phyloP scores from a whole-genome alignment of 2,113 vertebrate species.

The Eleginops maclovinus region DNA sequence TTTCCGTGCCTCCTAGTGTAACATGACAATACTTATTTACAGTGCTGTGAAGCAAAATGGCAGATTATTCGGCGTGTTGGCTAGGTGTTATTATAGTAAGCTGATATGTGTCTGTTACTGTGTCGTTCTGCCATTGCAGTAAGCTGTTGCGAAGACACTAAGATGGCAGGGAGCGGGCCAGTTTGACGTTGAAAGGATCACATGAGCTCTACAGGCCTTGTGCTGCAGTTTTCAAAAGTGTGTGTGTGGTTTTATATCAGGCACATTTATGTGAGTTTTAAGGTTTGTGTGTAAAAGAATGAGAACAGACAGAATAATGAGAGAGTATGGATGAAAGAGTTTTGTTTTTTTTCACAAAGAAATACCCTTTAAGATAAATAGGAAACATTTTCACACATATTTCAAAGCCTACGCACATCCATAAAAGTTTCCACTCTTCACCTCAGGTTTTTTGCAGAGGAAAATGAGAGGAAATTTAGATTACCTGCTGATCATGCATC shows the following conservation, averaged over 20 bases:
- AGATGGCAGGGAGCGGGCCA: slow-evolving; percentile 71
- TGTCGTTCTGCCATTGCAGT: slow-evolving; percentile 60
- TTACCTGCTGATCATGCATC: slow-evolving; percentile 32
- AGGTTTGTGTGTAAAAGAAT: slow-evolving; percentile 17
- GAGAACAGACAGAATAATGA: slow-evolving; percentile 29
- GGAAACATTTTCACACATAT: slow-evolving; percentile 1
- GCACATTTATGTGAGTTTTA: neutral
- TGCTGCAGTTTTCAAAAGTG: slow-evolving; percentile 23
- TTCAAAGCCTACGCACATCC: slow-evolving; percentile 19
- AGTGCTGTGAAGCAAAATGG: slow-evolving; percentile 55
- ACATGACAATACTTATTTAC: slow-evolving; percentile 62
- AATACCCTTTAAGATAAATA: neutral
- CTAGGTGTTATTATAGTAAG: slow-evolving; percentile 72
- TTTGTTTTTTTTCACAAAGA: slow-evolving; percentile 1
- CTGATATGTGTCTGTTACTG: slow-evolving; percentile 70
- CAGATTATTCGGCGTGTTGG: slow-evolving; percentile 42
- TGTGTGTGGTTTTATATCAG: slow-evolving; percentile 1
- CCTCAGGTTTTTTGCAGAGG: slow-evolving; percentile 22
- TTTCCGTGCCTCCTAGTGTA: slow-evolving; percentile 32
- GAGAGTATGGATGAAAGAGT: slow-evolving; percentile 18
- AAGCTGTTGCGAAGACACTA: slow-evolving; percentile 70
- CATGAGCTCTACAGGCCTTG: slow-evolving; percentile 32
- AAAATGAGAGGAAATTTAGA: neutral
- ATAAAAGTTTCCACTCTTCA: slow-evolving; percentile 6
- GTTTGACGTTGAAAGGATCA: slow-evolving; percentile 53